Base-by-base conservation (phyloP, 2,113 vertebrate species). In the Chaetodon trifascialis region DNA sequence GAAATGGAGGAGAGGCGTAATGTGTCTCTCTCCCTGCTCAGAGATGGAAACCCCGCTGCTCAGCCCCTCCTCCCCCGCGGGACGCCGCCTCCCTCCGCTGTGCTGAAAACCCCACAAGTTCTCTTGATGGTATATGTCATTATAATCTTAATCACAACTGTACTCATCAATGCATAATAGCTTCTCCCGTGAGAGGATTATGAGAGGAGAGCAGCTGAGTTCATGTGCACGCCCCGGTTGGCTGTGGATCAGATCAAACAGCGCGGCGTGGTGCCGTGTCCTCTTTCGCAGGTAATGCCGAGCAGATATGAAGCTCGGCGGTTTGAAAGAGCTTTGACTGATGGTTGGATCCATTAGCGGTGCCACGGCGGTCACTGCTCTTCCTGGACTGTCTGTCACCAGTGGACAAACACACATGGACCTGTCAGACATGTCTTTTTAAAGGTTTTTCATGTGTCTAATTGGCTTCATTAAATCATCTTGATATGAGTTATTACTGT, bases 1-100 rank as follows among this genome's bases (percentile, higher is more conserved):
- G 92, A 91, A 94, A 88, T 92, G 83, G 84, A 88, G 68, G 63
- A 68, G 85, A 79, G 73, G 85, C 63, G 8, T 91, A 92, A 92
- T 92, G 90, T 78, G 40, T 36, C 23, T 70, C 62, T 67, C 17
- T 68, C 17, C 67, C 52, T 40, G 15, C 21, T 38, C 42, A 82
- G 84, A 71, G 73, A 87, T 70, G 75, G 82, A 86, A 77, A 74
- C 78, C 65, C 78, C 65, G 78, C 82, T 69, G 83, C 76, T 83
- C 73, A 15, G 82, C 56, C 40, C 74, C 52, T 25, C 64, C 46
- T 23, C 74, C 36, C 60, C 78, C 25, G 7, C 0, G 42, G 65
- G 82, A 85, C 52, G 1, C 70, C 36, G 1, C 75, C 54, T 42
- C 3, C 73, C 79, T 56, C 82, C 79, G 40, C 38, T 76, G n/a